A percentile compares a stretch with the other conserved stretches of the same genome.
Evolutionary conservation across 2,113 vertebrate species (phyloP).

Genomic region (Cacatua alba): DNA sequence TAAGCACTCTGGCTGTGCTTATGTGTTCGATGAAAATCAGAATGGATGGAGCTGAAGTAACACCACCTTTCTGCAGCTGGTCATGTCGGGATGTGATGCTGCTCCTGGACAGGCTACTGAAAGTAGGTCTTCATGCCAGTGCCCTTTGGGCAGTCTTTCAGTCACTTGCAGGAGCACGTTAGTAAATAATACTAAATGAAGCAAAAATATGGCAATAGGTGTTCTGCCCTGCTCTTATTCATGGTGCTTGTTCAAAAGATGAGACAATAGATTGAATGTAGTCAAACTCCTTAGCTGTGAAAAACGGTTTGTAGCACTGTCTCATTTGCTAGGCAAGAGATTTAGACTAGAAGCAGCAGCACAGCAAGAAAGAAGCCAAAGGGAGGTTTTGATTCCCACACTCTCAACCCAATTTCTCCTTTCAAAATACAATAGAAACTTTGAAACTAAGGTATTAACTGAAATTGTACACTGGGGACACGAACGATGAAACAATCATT

Average conservation of each 20-base stretch:
- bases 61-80: background rate
- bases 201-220: background rate
- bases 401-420: background rate
- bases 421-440: background rate
- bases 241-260: background rate
- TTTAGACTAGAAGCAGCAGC: background rate
- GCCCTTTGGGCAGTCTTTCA: background rate
- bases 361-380: background rate
- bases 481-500: background rate
- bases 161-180: background rate
- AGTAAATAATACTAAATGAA: background rate
- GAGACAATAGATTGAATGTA: background rate
- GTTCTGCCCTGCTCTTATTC: background rate
- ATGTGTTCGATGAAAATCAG: fast-evolving
- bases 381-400: background rate
- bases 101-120: background rate
- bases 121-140: background rate
- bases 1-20: background rate
- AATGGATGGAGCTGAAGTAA: background rate
- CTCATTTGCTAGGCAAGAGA: background rate
- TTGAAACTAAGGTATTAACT: background rate
- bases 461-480: background rate
- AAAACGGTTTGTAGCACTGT: background rate
- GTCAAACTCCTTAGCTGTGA: background rate
- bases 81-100: background rate